phyloP scores from a whole-genome alignment of 2,888 invertebrate genomes.

The Erebia aethiops region DNA sequence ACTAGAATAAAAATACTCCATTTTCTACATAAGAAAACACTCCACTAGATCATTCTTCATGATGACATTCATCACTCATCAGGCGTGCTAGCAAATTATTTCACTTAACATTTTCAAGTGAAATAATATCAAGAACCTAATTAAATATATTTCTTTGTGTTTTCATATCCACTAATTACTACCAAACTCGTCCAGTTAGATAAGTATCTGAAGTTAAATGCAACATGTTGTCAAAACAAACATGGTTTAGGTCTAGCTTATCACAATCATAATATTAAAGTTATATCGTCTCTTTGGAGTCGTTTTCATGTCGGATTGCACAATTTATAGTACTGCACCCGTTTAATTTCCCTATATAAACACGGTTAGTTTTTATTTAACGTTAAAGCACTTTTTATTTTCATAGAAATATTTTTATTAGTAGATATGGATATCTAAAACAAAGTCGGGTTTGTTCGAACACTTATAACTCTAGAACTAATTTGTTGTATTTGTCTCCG shows the following conservation, averaged over 20 bases:
- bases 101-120: neutral
- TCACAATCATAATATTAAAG: constrained; percentile 50
- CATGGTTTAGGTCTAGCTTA: constrained; percentile 36
- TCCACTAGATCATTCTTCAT: no score
- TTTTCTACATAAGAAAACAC: no score
- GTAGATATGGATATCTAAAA: no score
- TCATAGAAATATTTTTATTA: no score
- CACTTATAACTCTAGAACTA: no score
- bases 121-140: neutral
- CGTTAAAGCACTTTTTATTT: no score
- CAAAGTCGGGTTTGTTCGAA: no score
- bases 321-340: constrained; percentile 44
- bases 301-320: constrained; percentile 57
- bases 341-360: no score
- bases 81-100: no score
- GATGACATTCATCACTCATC: no score
- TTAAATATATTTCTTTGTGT: neutral
- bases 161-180: neutral
- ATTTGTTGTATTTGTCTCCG: no score
- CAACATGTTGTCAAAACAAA: constrained; percentile 41
- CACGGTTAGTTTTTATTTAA: no score
- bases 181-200: neutral
- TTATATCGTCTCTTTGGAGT: constrained; percentile 44
- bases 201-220: constrained; percentile 34
- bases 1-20: neutral